Conservation (phyloP, 2,797 vertebrate genomes). For the Eidolon dupreanum region DNA sequence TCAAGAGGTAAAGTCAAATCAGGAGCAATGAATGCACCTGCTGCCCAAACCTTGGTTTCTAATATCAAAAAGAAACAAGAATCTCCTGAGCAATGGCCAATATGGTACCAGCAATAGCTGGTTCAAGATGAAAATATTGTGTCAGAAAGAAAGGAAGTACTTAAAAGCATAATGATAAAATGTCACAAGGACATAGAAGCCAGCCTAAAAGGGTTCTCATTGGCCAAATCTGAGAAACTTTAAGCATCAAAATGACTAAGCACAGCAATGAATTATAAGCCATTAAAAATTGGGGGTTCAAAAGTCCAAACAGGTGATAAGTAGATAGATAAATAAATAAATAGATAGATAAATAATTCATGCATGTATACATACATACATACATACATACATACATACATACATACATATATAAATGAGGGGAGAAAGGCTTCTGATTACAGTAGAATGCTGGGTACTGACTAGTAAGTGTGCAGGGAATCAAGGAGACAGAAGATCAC, state of each 20-base stretch:
- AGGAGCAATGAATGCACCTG: background rate
- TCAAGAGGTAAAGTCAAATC: background rate
- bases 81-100: background rate
- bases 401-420: background rate
- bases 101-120: no score
- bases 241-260: background rate
- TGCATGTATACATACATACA: no score
- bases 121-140: background rate
- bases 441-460: background rate
- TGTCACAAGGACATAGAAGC: background rate
- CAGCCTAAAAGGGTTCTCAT: background rate
- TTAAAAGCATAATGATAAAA: background rate
- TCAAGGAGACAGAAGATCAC: background rate
- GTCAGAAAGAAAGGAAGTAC: background rate
- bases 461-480: rapidly evolving
- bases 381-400: no score
- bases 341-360: background rate
- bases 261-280: background rate
- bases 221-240: background rate
- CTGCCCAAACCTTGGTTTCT: background rate
- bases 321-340: background rate
- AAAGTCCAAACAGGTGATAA: background rate
- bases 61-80: background rate
- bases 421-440: background rate
- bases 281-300: background rate